Evolutionary conservation across 2,797 vertebrate genomes (phyloP), one percentile per base, ranked within the genome.

Genomic region (Amniataba percoides): DNA sequence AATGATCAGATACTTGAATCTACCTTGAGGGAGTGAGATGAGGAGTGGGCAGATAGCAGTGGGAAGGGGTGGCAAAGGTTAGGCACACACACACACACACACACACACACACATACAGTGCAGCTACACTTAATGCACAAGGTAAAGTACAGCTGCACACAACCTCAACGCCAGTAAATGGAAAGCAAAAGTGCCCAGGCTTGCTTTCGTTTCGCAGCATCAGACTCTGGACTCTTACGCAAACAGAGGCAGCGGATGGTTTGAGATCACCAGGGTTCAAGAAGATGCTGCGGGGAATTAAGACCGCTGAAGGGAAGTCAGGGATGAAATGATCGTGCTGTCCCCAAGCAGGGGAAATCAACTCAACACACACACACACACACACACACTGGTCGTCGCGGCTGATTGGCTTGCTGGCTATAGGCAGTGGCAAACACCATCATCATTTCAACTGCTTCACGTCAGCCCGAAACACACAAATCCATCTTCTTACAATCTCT

Each of bases 1-100:
- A 80, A 83, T 56, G 52, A 88, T 81, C 75, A 84, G 69, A 85
- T 67, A 59, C 60, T 81, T 73, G 67, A 86, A 79, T 86, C 62
- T 80, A 88, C 88, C 90, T 89, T 71, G 78, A 87, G 87, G 84
- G 85, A 78, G 68, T 27, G 70, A 81, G 63, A 62, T 78, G 88
- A 87, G 71, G 88, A 90, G 87, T 83, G 86, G 85, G 85, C 70
- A 82, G 83, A 84, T 52, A 61, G 40, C 55, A 80, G 65, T 52
- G 81, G 83, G 87, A 82, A 76, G 39, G 61, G 58, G 77, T 56
- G 72, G 49, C 68, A 31, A 80, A 89, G 77, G 86, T 83, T 71
- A 58, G 55, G 21, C 16, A 63, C 21, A n/a, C 48, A 53, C 27
- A 56, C 40, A 48, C 52, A 34, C 27, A 60, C 14, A 45, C 27